Percentiles rank a stretch among this genome's conserved stretches.
These are phyloP conservation scores for Chrysogorgia sp. DNA, from an alignment of 92 coral and sea anemone species.

Conservation along the genomic window DNA sequence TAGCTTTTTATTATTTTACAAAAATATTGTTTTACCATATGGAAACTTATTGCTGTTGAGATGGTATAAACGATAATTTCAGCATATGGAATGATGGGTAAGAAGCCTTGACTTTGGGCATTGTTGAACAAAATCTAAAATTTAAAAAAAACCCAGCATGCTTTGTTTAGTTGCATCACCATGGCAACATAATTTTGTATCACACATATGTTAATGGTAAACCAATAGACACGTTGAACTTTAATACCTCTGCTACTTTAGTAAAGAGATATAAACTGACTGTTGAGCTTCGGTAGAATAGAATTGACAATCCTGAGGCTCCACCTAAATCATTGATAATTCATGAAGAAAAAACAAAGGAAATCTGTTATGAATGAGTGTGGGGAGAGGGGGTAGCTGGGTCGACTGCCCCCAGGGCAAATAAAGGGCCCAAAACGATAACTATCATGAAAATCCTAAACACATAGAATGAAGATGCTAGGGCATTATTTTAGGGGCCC, in stretches of 20 bases:
- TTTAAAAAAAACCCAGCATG: neutral
- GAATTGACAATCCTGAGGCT: slow-evolving; percentile 84
- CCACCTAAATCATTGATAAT: slow-evolving; percentile 60
- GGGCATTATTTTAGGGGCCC: too few relatives aligned
- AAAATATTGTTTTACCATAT: slow-evolving; percentile 66
- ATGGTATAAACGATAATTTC: slow-evolving; percentile 70
- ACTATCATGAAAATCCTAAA: too few relatives aligned
- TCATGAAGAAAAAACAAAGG: neutral
- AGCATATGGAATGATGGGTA: slow-evolving; percentile 80
- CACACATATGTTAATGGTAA: neutral
- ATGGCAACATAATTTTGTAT: too few relatives aligned
- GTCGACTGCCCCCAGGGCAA: too few relatives aligned
- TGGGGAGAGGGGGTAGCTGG: too few relatives aligned
- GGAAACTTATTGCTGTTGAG: slow-evolving; percentile 83
- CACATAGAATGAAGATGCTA: too few relatives aligned
- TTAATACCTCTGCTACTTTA: slow-evolving; percentile 83
- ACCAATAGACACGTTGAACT: neutral
- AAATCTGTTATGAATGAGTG: too few relatives aligned
- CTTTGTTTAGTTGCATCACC: too few relatives aligned
- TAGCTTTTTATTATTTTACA: neutral
- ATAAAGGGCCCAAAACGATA: too few relatives aligned
- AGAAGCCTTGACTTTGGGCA: slow-evolving; percentile 71
- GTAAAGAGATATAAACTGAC: slow-evolving; percentile 81
- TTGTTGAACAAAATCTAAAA: slow-evolving; percentile 74
- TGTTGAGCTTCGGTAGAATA: slow-evolving; percentile 84